A percentile compares a stretch with the other conserved stretches of the same genome.
Conservation (phyloP, 2,797 vertebrate species). For the Champsocephalus esox region DNA sequence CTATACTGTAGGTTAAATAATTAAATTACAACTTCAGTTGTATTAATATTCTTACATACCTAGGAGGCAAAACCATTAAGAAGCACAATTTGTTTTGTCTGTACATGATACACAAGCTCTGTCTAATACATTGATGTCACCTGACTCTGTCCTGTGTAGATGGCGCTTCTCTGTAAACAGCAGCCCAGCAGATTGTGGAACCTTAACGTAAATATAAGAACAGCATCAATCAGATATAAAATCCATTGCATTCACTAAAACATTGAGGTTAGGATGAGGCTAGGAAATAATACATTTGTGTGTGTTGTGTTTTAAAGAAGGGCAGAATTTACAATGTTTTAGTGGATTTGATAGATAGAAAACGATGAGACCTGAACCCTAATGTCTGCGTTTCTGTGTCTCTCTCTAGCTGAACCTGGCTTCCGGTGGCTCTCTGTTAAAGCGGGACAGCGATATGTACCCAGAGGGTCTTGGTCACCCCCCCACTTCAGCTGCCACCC, state of each 20-base stretch:
- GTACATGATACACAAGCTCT: background rate
- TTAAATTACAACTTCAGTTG: background rate
- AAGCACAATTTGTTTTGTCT: conserved; percentile 7
- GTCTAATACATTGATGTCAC: conserved; percentile 6
- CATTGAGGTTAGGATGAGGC: too few species aligned
- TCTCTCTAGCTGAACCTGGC: conserved; percentile 90
- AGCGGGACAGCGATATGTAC: conserved; percentile 94
- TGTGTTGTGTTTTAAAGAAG: background rate
- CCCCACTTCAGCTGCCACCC: conserved; percentile 94
- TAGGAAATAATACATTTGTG: background rate
- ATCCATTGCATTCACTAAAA: conserved; percentile 10
- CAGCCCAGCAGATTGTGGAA: conserved; percentile 35
- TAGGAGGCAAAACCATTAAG: background rate
- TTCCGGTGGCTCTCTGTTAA: conserved; percentile 92
- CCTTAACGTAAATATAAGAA: conserved; percentile 36
- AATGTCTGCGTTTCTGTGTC: conserved; percentile 1
- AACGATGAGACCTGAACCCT: background rate
- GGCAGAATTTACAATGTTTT: background rate
- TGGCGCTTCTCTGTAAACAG: conserved; percentile 31
- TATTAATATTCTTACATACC: background rate
- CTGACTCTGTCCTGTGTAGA: conserved; percentile 18
- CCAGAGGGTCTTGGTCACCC: conserved; percentile 96
- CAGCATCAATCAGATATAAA: conserved; percentile 28
- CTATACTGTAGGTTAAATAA: conserved; percentile 6
- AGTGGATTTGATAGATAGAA: background rate